Evolutionary conservation across 2,888 invertebrate species (phyloP).

Genomic region (Kryphioiulus occultus): DNA sequence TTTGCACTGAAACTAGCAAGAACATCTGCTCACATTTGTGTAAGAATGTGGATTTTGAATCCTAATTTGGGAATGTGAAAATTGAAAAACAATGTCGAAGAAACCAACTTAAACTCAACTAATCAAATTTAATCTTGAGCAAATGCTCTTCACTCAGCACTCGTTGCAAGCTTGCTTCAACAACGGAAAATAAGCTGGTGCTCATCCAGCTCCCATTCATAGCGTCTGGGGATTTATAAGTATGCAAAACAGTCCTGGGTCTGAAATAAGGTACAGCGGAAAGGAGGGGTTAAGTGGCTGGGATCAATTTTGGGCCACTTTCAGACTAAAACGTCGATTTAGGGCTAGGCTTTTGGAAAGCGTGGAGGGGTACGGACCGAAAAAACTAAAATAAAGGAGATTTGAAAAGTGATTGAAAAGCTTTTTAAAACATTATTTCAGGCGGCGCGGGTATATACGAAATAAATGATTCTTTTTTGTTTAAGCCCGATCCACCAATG

Average conservation of each 20-base stretch:
- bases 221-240: background rate
- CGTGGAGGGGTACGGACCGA: background rate
- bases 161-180: background rate
- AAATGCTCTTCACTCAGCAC: background rate
- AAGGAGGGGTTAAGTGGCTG: conserved; percentile 25
- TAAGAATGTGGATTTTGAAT: too few relatives aligned
- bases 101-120: too few relatives aligned
- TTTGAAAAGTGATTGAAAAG: conserved; percentile 19
- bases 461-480: conserved; percentile 24
- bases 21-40: too few relatives aligned
- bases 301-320: conserved; percentile 31
- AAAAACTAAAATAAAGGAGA: conserved; percentile 25
- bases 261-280: conserved; percentile 11
- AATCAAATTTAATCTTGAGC: too few relatives aligned
- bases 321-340: conserved; percentile 31
- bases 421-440: conserved; percentile 25
- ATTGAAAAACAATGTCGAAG: too few relatives aligned
- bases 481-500: background rate
- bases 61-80: too few relatives aligned
- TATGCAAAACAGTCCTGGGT: background rate
- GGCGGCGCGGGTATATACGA: conserved; percentile 2
- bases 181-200: background rate
- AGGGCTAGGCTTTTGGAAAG: background rate
- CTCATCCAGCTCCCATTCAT: background rate
- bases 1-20: too few relatives aligned